Evolutionary conservation across 1,140 invertebrate species (phyloP), one percentile per base, ranked within the genome.

Genomic region (Aphaenogaster floridana): DNA sequence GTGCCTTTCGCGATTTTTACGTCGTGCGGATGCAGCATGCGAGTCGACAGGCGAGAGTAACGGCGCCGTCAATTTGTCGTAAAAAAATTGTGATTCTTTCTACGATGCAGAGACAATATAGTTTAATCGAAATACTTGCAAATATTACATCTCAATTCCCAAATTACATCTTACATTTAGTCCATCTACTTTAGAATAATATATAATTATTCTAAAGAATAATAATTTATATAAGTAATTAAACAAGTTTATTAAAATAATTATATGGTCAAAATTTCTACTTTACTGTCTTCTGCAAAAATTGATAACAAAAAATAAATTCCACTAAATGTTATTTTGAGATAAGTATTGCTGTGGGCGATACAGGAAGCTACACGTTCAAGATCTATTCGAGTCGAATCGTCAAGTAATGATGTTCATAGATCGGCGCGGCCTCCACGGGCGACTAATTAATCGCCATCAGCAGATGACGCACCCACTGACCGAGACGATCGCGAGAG

Each of bases 361-460:
- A n/a, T 59, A 28, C 84, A 61, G 66, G 66, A 83, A 72, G 66
- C 45, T 28, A 21, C n/a, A 50, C 11, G 21, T 86, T 48, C 21
- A 17, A 86, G 45, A 63, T 86, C 21, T 42, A 74, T 74, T 74
- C 84, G 36, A 68, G 21, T 57, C 59, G 50, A 63, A 88, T 76
- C 6, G 57, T 83, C 72, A 69, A 64, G 52, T 74, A 86, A 76
- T 77, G 64, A 74, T 6, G 48, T 21, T 57, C 21, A 52, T 64
- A 66, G 76, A 71, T 50, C 74, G 77, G 21, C n/a, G 36, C 36
- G 66, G 77, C 36, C 69, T 79, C 59, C 86, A 74, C 59, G 61
- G 61, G 66, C 52, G 66, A 66, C 84, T 89, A 87, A 91, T 91
- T 91, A 91, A 91, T 89, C 87, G 89, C 84, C 74, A 91, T 91